These are phyloP conservation scores for Xestoiulus laeticollis DNA, from an alignment of 2,888 invertebrate genomes.

Conservation along the genomic window DNA sequence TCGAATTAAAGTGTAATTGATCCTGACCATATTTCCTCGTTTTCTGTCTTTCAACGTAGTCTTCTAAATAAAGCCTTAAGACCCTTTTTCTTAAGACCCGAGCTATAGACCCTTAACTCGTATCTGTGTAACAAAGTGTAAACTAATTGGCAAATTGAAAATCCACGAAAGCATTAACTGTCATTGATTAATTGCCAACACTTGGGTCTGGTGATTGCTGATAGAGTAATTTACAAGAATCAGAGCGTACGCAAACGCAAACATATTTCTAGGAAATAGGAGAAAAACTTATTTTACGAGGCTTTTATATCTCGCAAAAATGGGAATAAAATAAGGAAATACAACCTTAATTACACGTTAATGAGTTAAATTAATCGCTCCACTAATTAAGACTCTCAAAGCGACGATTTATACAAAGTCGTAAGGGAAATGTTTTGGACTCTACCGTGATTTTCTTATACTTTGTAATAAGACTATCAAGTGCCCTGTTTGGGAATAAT, in stretches of 20 bases:
- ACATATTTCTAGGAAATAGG: not conserved
- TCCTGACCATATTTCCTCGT: no score
- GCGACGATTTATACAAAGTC: not conserved
- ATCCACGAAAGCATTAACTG: not conserved
- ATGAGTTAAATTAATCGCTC: not conserved
- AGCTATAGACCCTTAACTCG: not conserved
- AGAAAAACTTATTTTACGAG: not conserved
- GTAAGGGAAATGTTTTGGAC: no score
- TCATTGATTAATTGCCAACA: not conserved
- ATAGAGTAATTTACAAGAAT: not conserved
- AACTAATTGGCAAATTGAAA: slow-evolving; percentile 16
- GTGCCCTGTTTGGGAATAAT: no score
- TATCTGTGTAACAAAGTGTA: slow-evolving; percentile 12
- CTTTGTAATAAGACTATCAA: no score
- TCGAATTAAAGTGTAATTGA: no score
- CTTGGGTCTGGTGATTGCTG: not conserved
- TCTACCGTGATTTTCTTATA: no score
- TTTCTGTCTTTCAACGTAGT: no score
- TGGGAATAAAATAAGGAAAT: not conserved
- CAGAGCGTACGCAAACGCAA: not conserved
- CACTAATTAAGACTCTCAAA: not conserved
- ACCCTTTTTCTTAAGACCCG: not conserved
- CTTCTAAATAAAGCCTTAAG: not conserved
- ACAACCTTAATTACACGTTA: not conserved
- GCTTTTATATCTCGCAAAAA: not conserved